Percentiles rank a stretch among this genome's conserved stretches.
These are phyloP conservation scores for Microtus oregoni DNA, from an alignment of 2,113 vertebrate genomes.

Conservation along the genomic window DNA sequence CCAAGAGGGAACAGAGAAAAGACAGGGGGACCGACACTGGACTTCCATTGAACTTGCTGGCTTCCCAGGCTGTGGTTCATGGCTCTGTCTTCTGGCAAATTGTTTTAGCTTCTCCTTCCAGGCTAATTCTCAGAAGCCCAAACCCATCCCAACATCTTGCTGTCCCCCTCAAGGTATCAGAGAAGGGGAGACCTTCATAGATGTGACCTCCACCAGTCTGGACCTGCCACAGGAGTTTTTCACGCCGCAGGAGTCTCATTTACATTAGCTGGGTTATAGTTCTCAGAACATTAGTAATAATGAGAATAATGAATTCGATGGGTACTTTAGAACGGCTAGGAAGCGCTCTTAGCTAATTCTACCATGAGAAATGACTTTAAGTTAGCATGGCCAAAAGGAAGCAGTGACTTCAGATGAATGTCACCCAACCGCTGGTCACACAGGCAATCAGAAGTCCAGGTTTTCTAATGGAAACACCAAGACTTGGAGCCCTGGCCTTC, in stretches of 20 bases:
- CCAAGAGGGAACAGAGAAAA: not conserved
- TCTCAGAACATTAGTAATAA: not conserved
- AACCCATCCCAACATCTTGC: not conserved
- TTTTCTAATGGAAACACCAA: not conserved
- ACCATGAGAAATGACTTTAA: not conserved
- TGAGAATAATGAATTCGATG: not conserved
- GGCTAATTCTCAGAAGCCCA: constrained; percentile 16
- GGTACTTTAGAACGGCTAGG: not conserved
- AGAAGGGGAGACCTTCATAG: not conserved
- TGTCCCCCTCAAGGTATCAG: not conserved
- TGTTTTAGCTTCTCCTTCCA: not conserved
- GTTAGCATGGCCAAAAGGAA: not conserved
- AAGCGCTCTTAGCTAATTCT: not conserved
- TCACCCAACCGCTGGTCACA: not conserved
- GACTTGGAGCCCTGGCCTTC: not conserved
- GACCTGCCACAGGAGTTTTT: not conserved
- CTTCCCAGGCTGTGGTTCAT: not conserved
- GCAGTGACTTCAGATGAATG: not conserved
- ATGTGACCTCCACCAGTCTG: not conserved
- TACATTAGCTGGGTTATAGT: not conserved
- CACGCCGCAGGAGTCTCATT: not conserved
- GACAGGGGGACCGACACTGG: not conserved
- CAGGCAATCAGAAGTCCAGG: not conserved
- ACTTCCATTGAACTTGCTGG: not conserved
- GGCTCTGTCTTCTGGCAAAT: not conserved